Base-by-base conservation (phyloP, 2,888 invertebrate species). In the Arenicola marina region DNA sequence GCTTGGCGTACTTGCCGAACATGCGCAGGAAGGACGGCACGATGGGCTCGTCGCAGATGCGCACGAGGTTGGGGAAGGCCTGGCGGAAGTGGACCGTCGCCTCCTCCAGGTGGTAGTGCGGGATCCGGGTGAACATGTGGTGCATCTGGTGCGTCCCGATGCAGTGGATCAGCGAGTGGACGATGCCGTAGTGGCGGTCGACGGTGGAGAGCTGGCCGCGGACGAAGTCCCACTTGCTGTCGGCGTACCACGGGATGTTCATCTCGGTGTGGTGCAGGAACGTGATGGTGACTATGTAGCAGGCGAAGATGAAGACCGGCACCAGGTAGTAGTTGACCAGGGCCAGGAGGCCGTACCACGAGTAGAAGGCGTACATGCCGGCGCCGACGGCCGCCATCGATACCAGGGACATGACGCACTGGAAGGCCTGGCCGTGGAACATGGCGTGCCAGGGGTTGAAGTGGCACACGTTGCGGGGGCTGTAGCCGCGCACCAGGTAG, bases 221-320 rank as follows among this genome's bases (percentile, higher is more conserved):
- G 26, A 81, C 80, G 62, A 76, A 76, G 61, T 73, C 73, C 81
- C 81, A 81, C 51, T 72, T 65, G 31, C 67, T 65, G 58, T 77
- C 74, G 32, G 71, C 66, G 60, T 77, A 79, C 81, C 81, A 81
- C 0, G 80, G 79, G n/a, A 77, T 72, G 33, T 72, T 74, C 45
- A 75, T 69, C 51, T 80, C 81, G 4, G 72, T 76, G 71, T 81
- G 81, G 61, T 81, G 81, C n/a, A 81, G 72, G 58, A 81, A 79
- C 2, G 81, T 81, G 48, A 80, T 75, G 56, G 79, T 69, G 15
- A 80, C 76, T 3, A 74, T 67, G 73, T 75, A 80, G 21, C 73
- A 70, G 21, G 73, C 80, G 57, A 79, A 80, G 43, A 80, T 69
- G n/a, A 76, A 62, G 32, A 72, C 69, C 1, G 81, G 81, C 11